Evolutionary conservation across 1,140 invertebrate species (phyloP), one percentile per base, ranked within the genome.

Genomic region (Meloidogyne exigua): DNA sequence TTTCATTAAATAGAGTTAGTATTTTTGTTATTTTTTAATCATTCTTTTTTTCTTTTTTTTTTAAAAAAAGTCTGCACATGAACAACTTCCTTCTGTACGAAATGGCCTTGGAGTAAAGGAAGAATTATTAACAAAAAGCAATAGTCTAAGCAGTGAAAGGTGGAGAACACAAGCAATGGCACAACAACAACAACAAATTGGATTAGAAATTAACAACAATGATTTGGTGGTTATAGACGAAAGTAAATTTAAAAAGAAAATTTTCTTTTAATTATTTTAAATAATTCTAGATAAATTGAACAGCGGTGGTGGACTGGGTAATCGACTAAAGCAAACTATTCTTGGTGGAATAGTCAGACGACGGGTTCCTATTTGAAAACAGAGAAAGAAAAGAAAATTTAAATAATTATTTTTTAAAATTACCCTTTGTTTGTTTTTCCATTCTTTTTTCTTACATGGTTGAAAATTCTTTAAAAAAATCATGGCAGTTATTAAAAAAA

Each of bases 111-210:
- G 72, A 49, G n/a, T 63, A 12, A 36, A 36, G 3, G 42, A 25
- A n/a, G 83, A 84, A 21, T 63, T 57, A 25, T 76, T 85, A 11
- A 87, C 87, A 79, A 85, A 85, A 76, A 80, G 78, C 44, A 86
- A 83, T 63, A 81, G 79, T 71, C 76, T 86, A 28, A 79, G 76
- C 39, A 79, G 80, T 74, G 84, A 86, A 64, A 86, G 84, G 12
- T 86, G 84, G 84, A 71, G 67, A 26, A 75, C 57, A 25, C 69
- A 81, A 25, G 80, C 78, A 23, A 79, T 81, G 68, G 67, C 11
- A 36, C 75, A 77, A 25, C 72, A 39, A 32, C 15, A 36, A 9
- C 36, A 39, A 39, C 4, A 39, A 9, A 10, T 9, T 39, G 9
- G 9, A 23, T 15, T 39, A 25, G 39, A 68, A 63, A 36, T 15